Conservation (phyloP, 2,113 vertebrate genomes). For the Neodontobutis hainanensis region DNA sequence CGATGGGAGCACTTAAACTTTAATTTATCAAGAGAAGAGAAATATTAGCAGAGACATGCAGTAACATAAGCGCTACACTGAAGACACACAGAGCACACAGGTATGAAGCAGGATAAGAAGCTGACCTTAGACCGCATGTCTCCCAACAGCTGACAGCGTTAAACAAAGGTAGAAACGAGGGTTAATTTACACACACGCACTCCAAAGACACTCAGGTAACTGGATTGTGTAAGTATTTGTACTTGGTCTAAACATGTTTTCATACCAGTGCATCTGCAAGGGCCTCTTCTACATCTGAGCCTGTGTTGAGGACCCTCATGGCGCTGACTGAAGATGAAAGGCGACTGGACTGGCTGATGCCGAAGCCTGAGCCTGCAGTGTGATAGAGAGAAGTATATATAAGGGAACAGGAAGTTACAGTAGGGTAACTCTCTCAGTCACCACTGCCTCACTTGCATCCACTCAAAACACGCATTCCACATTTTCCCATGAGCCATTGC, state of each 20-base stretch:
- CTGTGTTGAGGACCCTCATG: slow-evolving; percentile 95
- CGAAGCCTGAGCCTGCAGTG: slow-evolving; percentile 83
- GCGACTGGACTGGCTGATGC: slow-evolving; percentile 91
- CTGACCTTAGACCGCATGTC: slow-evolving; percentile 98
- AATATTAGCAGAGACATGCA: background rate
- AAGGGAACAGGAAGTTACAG: no score
- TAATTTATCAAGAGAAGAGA: background rate
- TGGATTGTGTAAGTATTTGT: slow-evolving; percentile 7
- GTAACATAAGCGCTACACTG: background rate
- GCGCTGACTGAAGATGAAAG: slow-evolving; percentile 94
- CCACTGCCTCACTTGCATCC: background rate
- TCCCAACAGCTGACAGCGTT: slow-evolving; percentile 98
- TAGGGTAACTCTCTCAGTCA: background rate
- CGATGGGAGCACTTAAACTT: slow-evolving; percentile 21
- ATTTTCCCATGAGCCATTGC: slow-evolving; percentile 40
- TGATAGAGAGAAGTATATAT: slow-evolving; percentile 14
- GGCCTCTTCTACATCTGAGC: slow-evolving; percentile 95
- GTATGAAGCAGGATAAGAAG: slow-evolving; percentile 57
- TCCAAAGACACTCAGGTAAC: slow-evolving; percentile 24
- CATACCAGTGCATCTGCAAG: slow-evolving; percentile 95
- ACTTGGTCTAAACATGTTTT: slow-evolving; percentile 1
- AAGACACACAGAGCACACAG: slow-evolving; percentile 34
- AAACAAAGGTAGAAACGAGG: slow-evolving; percentile 76
- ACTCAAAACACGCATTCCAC: slow-evolving; percentile 4
- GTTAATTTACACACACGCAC: slow-evolving; percentile 63